Conservation (phyloP, 2,888 invertebrate species). For the Lypha dubia region DNA sequence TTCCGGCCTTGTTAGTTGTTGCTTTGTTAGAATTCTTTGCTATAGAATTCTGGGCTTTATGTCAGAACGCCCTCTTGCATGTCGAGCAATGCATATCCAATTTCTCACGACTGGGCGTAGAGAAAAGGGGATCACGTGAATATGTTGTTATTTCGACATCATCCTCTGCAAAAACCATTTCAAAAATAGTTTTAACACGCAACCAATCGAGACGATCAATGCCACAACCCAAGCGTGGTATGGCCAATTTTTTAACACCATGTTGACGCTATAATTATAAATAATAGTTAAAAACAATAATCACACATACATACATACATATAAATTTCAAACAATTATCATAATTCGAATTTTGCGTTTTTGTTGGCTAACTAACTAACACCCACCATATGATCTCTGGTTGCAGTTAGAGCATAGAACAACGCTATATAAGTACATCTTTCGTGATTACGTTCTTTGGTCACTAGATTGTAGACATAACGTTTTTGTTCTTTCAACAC, state of each 20-base stretch:
- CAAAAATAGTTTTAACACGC: constrained; percentile 83
- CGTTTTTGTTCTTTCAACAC: constrained; percentile 83
- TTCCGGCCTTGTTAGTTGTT: constrained; percentile 21
- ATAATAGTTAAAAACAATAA: constrained; percentile 14
- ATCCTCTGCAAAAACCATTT: constrained; percentile 84
- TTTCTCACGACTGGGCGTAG: constrained; percentile 69
- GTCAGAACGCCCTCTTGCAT: constrained; percentile 66
- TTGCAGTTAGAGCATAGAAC: constrained; percentile 83
- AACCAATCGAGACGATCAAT: constrained; percentile 87
- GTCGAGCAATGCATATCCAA: constrained; percentile 60
- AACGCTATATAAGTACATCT: constrained; percentile 84
- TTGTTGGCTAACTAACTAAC: no score
- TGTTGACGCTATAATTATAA: constrained; percentile 82
- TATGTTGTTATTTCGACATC: constrained; percentile 84
- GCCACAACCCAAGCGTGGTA: constrained; percentile 88
- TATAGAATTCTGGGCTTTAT: constrained; percentile 39
- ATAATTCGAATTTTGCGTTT: background rate
- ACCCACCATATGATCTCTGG: constrained; percentile 82
- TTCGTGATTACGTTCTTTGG: constrained; percentile 84
- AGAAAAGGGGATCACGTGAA: constrained; percentile 80
- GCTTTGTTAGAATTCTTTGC: constrained; percentile 47
- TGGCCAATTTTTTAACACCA: constrained; percentile 85
- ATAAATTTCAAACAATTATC: constrained; percentile 10
- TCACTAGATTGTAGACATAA: constrained; percentile 86
- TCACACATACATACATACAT: constrained; percentile 23